phyloP scores from a whole-genome alignment of 2,113 vertebrate species.

The Oxyura jamaicensis region DNA sequence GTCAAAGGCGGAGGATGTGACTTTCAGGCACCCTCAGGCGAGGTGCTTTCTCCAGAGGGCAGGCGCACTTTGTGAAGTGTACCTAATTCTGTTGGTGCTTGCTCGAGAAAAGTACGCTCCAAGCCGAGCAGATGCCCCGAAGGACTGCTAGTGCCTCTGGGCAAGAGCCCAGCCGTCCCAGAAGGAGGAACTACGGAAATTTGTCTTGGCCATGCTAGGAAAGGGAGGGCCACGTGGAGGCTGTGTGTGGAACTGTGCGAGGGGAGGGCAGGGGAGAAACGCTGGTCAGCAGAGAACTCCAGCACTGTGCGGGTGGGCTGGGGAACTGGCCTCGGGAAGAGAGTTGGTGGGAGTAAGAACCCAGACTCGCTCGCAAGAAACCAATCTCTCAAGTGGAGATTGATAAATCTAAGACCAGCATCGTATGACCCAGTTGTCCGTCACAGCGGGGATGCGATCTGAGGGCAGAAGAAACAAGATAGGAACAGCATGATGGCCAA shows the following conservation, averaged over 20 bases:
- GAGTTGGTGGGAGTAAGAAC: neutral
- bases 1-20: neutral
- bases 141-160: neutral
- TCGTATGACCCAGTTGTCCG: neutral
- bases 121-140: fast-evolving
- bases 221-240: neutral
- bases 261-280: neutral
- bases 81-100: neutral
- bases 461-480: neutral
- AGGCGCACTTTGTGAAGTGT: neutral
- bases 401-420: neutral
- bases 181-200: neutral
- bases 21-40: neutral
- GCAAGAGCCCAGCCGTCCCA: neutral
- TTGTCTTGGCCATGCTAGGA: neutral
- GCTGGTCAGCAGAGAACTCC: neutral
- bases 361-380: neutral
- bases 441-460: neutral
- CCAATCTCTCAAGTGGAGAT: neutral
- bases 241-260: neutral
- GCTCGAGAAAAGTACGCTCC: neutral
- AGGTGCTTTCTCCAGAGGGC: neutral
- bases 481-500: neutral
- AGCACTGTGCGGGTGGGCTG: neutral
- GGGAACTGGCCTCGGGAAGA: neutral